These are phyloP conservation scores for Clamator glandarius DNA, from an alignment of 2,797 vertebrate species.

Conservation along the genomic window DNA sequence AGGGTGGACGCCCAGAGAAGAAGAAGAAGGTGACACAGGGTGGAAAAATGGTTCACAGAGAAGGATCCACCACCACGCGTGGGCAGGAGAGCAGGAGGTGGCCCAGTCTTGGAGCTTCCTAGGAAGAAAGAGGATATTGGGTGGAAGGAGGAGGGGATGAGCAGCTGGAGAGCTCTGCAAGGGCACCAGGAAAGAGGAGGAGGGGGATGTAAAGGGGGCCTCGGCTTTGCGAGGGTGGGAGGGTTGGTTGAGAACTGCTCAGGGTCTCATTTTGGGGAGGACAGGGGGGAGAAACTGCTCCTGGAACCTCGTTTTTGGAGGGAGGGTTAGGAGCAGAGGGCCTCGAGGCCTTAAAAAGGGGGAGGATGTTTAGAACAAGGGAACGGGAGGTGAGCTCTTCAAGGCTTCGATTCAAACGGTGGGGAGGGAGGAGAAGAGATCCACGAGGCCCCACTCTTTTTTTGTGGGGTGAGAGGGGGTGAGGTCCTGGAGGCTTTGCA, in stretches of 20 bases:
- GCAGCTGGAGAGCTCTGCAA: neutral
- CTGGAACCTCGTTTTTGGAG: no score
- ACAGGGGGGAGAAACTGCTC: neutral
- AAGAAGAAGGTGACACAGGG: neutral
- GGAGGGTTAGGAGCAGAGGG: no score
- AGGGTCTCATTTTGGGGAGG: neutral
- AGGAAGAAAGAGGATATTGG: neutral
- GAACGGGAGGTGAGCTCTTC: no score
- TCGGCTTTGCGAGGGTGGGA: no score
- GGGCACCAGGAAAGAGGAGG: accelerated
- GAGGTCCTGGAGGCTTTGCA: neutral
- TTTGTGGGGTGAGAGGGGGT: no score
- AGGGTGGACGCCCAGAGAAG: neutral
- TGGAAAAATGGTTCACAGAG: neutral
- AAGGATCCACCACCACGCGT: neutral
- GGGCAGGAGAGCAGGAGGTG: neutral
- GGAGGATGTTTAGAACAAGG: neutral
- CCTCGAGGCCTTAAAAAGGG: accelerated
- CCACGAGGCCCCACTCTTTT: neutral
- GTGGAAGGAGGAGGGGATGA: neutral
- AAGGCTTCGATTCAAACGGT: neutral
- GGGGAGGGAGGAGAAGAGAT: neutral
- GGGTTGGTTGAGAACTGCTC: neutral
- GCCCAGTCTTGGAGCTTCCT: neutral
- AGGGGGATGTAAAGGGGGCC: neutral